Conservation (phyloP, 2,113 vertebrate species). For the Uria lomvia region DNA sequence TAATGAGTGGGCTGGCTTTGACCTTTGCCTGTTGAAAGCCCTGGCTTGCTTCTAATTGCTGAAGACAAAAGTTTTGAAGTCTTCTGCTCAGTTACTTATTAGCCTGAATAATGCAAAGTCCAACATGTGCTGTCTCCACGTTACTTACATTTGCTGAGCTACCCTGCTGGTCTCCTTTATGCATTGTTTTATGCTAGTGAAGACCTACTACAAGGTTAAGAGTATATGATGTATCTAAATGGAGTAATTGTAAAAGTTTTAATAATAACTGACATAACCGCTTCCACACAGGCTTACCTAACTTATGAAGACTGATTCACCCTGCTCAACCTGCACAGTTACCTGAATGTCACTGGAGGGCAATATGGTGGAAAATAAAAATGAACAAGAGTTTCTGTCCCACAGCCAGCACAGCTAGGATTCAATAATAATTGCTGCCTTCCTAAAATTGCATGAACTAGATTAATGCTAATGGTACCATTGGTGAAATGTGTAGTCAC, state of each 20-base stretch:
- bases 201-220: background rate
- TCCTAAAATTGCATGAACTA: background rate
- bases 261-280: background rate
- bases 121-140: background rate
- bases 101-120: background rate
- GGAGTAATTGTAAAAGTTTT: background rate
- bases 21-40: background rate
- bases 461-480: background rate
- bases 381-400: background rate
- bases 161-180: background rate
- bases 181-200: background rate
- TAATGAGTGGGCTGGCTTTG: background rate
- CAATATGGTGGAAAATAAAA: background rate
- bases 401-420: background rate
- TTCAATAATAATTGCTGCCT: background rate
- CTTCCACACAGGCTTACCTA: background rate
- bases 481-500: background rate
- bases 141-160: background rate
- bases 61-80: background rate
- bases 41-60: background rate
- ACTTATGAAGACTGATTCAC: background rate
- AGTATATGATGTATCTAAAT: background rate
- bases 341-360: background rate
- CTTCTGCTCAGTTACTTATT: slow-evolving; percentile 18
- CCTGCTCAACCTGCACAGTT: background rate